Percentiles rank a stretch among this genome's conserved stretches.
phyloP scores from a whole-genome alignment of 1,140 invertebrate genomes.

The Pseudomyrmex sp. region DNA sequence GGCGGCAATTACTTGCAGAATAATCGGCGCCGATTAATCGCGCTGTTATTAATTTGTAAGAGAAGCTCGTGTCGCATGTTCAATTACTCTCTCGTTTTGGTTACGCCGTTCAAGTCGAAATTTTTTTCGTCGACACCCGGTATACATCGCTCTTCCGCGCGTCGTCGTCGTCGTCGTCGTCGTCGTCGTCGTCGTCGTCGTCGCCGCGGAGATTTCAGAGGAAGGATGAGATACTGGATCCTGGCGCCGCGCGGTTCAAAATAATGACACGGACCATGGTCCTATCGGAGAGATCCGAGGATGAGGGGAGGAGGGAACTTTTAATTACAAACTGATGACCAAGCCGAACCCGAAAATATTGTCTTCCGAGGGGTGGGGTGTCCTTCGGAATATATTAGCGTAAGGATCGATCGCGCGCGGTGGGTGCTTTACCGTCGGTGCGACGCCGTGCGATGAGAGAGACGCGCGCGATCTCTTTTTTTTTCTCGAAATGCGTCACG shows the following conservation, averaged over 20 bases:
- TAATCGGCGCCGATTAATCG: constrained; percentile 46
- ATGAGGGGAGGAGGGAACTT: constrained; percentile 74
- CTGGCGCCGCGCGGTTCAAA: constrained; percentile 83
- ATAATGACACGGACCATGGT: constrained; percentile 83
- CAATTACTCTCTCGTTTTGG: constrained; percentile 7
- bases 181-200: constrained; percentile 65
- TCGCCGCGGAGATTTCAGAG: constrained; percentile 70
- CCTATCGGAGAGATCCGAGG: constrained; percentile 71
- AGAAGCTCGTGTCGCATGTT: constrained; percentile 10
- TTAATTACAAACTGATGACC: constrained; percentile 85
- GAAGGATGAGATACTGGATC: constrained; percentile 82
- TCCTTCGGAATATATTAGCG: constrained; percentile 74
- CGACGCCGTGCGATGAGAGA: background rate
- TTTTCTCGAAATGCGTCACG: constrained; percentile 63
- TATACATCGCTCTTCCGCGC: constrained; percentile 70
- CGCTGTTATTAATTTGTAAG: constrained; percentile 22
- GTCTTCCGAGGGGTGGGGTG: constrained; percentile 78
- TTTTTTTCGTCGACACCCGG: constrained; percentile 73
- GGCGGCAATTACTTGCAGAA: constrained; percentile 48
- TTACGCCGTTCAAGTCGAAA: background rate
- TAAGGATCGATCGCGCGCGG: constrained; percentile 65
- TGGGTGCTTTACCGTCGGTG: constrained; percentile 49
- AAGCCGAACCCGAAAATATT: constrained; percentile 84
- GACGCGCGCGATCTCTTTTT: constrained; percentile 56
- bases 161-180: constrained; percentile 70